Percentiles rank a stretch among this genome's conserved stretches.
Conservation (phyloP, 2,113 vertebrate genomes). For the Sinocyclocheilus rhinocerous region DNA sequence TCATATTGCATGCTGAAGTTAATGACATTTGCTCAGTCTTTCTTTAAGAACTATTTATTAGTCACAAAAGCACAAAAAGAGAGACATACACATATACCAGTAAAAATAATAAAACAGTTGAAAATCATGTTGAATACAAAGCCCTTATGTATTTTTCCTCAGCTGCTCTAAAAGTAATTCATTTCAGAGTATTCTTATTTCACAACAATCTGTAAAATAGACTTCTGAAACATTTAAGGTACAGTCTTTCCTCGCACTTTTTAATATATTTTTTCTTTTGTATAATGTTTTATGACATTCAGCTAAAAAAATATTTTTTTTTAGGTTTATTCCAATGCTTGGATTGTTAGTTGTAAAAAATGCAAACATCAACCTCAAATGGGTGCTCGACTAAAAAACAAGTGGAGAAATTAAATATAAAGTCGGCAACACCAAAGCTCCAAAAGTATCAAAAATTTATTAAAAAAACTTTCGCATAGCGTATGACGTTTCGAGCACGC, state of each 20-base stretch:
- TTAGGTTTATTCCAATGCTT: slow-evolving; percentile 11
- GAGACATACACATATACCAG: neutral
- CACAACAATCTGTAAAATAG: neutral
- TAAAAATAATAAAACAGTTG: neutral
- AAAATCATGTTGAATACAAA: neutral
- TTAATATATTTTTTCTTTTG: neutral
- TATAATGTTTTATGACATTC: neutral
- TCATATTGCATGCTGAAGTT: neutral
- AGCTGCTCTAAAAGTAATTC: neutral
- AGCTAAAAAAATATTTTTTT: neutral
- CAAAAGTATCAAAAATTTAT: too few relatives aligned
- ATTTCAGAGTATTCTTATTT: neutral
- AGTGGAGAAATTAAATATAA: too few relatives aligned
- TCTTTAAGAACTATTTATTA: neutral
- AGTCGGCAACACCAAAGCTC: too few relatives aligned
- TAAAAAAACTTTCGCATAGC: too few relatives aligned
- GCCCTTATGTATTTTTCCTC: neutral
- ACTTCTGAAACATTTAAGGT: neutral
- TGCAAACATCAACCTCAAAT: too few relatives aligned
- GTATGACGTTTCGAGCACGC: too few relatives aligned
- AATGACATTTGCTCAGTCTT: neutral
- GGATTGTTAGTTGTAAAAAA: neutral
- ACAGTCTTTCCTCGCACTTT: neutral
- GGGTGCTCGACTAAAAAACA: too few relatives aligned
- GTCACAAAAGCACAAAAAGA: neutral